Evolutionary conservation across 2,888 invertebrate genomes (phyloP).

Genomic region (Ptycholaimellus sp.): DNA sequence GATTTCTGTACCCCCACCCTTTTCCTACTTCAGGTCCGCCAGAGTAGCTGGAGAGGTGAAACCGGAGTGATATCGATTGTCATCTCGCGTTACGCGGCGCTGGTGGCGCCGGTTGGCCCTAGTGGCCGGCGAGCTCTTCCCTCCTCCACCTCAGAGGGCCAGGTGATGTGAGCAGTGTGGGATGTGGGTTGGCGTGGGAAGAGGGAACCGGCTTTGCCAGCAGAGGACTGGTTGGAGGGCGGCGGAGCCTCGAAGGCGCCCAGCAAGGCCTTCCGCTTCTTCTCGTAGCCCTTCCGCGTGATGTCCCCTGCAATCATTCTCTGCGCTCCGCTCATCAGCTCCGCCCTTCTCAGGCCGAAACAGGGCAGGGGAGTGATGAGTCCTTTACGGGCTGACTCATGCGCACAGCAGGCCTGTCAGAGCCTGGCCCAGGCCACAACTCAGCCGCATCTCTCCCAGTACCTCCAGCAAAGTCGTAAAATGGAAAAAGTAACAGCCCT

Average conservation of each 20-base stretch:
- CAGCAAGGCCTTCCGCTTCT: conserved; percentile 69
- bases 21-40: no score
- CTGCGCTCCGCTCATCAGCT: no score
- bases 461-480: no score
- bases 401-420: no score
- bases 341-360: no score
- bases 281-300: conserved; percentile 97
- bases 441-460: no score
- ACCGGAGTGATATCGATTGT: conserved; percentile 87
- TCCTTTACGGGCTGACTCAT: no score
- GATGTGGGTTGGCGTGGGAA: conserved; percentile 1
- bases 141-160: conserved; percentile 4
- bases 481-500: no score
- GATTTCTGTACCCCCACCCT: conserved; percentile 20
- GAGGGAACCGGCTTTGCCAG: not conserved
- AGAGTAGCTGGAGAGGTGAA: no score
- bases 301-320: conserved; percentile 77
- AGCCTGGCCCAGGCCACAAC: no score
- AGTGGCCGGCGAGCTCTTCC: conserved; percentile 25
- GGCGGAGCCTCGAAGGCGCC: conserved; percentile 36
- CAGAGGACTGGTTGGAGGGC: not conserved
- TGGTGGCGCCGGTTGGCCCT: conserved; percentile 50
- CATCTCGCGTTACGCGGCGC: conserved; percentile 66
- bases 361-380: no score
- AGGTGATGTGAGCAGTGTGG: conserved; percentile 1